Percentiles rank a stretch among this genome's conserved stretches.
phyloP scores from a whole-genome alignment of 1,140 invertebrate species.

The Hermatobates lingyangjiaoensis region DNA sequence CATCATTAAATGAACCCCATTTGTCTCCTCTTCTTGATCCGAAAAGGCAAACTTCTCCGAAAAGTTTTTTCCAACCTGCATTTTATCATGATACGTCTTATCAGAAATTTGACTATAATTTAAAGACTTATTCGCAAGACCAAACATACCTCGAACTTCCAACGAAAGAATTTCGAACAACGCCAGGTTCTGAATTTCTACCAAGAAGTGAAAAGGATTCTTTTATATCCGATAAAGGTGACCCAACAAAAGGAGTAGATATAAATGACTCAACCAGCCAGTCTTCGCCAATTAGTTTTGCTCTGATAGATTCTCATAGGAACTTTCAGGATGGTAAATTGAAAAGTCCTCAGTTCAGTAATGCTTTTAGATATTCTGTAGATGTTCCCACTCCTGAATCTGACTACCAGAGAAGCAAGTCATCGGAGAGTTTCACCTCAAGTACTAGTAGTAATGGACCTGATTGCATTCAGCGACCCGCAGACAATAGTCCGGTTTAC shows the following conservation, averaged over 20 bases:
- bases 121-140: neutral
- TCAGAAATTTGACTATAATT: neutral
- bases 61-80: neutral
- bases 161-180: neutral
- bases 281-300: constrained; percentile 53
- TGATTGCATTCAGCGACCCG: constrained; percentile 29
- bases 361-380: constrained; percentile 7
- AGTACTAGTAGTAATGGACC: constrained; percentile 41
- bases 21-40: neutral
- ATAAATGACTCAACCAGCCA: constrained; percentile 26
- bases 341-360: constrained; percentile 20
- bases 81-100: neutral
- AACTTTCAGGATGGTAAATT: constrained; percentile 16
- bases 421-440: constrained; percentile 31
- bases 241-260: neutral
- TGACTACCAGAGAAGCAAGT: constrained; percentile 14
- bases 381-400: constrained; percentile 7
- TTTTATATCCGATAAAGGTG: too few relatives aligned
- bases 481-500: neutral
- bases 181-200: too few relatives aligned
- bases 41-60: neutral
- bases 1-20: neutral
- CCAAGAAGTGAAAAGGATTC: too few relatives aligned
- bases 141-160: neutral
- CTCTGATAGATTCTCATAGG: constrained; percentile 39